These are phyloP conservation scores for Phania funesta DNA, from an alignment of 2,888 invertebrate genomes.

Conservation along the genomic window DNA sequence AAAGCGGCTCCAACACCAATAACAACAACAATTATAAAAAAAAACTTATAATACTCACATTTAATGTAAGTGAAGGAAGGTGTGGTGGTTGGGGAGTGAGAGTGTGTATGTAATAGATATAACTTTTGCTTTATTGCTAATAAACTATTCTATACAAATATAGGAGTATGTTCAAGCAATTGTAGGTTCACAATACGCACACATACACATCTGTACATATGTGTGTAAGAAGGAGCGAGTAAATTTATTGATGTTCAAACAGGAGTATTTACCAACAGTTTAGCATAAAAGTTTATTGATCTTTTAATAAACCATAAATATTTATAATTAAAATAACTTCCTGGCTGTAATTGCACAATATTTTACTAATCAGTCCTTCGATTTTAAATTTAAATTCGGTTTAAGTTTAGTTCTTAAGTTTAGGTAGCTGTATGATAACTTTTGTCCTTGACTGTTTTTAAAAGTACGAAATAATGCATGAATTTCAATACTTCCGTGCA, in stretches of 20 bases:
- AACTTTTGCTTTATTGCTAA: slow-evolving; percentile 6
- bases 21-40: slow-evolving; percentile 14
- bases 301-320: not conserved
- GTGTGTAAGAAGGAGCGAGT: not conserved
- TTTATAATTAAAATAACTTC: not conserved
- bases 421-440: not conserved
- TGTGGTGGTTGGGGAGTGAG: not conserved
- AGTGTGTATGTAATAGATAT: slow-evolving; percentile 21
- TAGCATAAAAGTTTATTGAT: not conserved
- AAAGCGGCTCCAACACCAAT: not conserved
- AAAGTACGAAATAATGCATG: not conserved
- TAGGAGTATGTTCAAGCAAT: not conserved
- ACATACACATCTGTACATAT: too few species aligned
- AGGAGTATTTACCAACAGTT: slow-evolving; percentile 1
- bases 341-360: not conserved
- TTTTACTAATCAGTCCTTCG: not conserved
- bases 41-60: slow-evolving; percentile 25
- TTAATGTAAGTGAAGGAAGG: not conserved
- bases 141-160: slow-evolving; percentile 22
- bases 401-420: not conserved
- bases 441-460: slow-evolving; percentile 30
- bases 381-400: not conserved
- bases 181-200: not conserved
- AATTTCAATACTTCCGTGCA: not conserved
- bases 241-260: slow-evolving; percentile 37